phyloP scores from a whole-genome alignment of 2,113 vertebrate species.

The Pipa parva region DNA sequence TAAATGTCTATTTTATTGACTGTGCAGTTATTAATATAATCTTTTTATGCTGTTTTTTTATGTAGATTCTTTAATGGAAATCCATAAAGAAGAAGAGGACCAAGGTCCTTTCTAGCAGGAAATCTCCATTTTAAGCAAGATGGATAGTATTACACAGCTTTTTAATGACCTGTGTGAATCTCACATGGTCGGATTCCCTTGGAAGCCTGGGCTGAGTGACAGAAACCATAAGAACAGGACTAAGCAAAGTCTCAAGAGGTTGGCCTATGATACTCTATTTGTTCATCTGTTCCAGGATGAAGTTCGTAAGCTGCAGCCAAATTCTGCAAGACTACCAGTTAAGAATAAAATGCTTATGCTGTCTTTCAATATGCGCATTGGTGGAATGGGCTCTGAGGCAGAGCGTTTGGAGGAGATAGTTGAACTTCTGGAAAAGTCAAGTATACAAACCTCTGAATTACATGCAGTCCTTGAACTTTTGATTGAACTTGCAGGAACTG shows the following conservation, averaged over 20 bases:
- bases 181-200: constrained; percentile 71
- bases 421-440: constrained; percentile 59
- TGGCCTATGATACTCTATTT: constrained; percentile 77
- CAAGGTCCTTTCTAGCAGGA: constrained; percentile 1
- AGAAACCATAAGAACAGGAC: constrained; percentile 58
- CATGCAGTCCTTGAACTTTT: constrained; percentile 78
- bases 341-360: constrained; percentile 90
- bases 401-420: constrained; percentile 83
- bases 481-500: constrained; percentile 80
- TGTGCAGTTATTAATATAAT: accelerated
- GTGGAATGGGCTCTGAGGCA: constrained; percentile 75
- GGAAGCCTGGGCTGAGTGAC: constrained; percentile 63
- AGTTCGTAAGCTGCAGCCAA: constrained; percentile 49
- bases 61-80: constrained; percentile 34
- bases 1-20: too few species aligned
- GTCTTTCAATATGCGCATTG: constrained; percentile 85
- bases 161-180: constrained; percentile 80
- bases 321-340: constrained; percentile 61
- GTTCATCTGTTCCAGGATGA: constrained; percentile 78
- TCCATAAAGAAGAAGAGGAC: not conserved
- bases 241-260: constrained; percentile 67
- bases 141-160: constrained; percentile 82
- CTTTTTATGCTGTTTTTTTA: not conserved
- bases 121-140: constrained; percentile 31
- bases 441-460: constrained; percentile 60